Conservation (phyloP, 2,888 invertebrate genomes). For the Acleris laterana region DNA sequence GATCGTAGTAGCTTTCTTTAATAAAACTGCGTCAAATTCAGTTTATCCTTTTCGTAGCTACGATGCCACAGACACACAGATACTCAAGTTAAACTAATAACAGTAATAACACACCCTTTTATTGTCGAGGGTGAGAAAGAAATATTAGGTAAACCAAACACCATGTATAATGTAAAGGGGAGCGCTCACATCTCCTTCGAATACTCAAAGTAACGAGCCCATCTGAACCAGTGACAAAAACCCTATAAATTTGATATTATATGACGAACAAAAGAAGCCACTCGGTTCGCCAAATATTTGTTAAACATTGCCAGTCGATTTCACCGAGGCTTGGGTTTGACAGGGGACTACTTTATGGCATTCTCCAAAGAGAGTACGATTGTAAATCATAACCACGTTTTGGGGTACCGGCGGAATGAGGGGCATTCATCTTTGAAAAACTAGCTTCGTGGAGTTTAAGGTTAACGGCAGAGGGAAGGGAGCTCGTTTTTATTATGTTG, state of each 20-base stretch:
- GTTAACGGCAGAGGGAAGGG: too few relatives aligned
- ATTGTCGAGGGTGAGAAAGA: too few relatives aligned
- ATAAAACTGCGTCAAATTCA: too few relatives aligned
- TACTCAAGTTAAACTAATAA: too few relatives aligned
- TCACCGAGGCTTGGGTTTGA: conserved; percentile 62
- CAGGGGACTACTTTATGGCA: conserved; percentile 76
- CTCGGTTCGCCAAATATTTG: conserved; percentile 63
- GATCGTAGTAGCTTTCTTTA: too few relatives aligned
- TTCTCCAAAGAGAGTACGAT: conserved; percentile 62
- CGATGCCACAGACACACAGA: too few relatives aligned
- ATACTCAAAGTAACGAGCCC: conserved; percentile 16
- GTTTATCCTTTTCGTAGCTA: too few relatives aligned
- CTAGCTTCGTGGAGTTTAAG: not conserved
- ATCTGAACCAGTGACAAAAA: conserved; percentile 40
- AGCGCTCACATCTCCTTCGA: conserved; percentile 24
- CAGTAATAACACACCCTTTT: too few relatives aligned
- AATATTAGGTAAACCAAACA: not conserved
- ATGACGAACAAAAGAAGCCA: conserved; percentile 41
- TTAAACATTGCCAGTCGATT: conserved; percentile 69
- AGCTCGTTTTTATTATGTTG: too few relatives aligned
- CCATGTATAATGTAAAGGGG: conserved; percentile 9
- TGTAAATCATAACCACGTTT: conserved; percentile 74
- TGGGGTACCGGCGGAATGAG: conserved; percentile 42
- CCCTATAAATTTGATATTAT: conserved; percentile 37
- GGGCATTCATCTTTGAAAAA: conserved; percentile 38